Evolutionary conservation across 2,797 vertebrate species (phyloP).

Genomic region (Columba guinea): DNA sequence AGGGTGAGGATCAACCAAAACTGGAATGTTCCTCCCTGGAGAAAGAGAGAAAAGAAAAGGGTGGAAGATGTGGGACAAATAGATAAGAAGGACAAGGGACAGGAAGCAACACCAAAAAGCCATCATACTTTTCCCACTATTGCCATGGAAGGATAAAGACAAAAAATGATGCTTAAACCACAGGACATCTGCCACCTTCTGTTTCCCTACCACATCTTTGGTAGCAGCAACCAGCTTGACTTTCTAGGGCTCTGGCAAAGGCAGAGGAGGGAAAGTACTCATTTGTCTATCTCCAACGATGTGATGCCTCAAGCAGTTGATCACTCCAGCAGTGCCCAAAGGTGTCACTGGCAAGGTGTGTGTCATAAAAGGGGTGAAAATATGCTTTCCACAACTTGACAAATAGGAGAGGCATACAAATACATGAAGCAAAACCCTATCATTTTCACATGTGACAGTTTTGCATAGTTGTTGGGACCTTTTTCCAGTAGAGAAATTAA

Average conservation of each 20-base stretch:
- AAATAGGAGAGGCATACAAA: background rate
- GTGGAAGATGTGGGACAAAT: background rate
- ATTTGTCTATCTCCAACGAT: background rate
- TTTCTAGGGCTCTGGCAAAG: background rate
- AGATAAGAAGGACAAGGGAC: background rate
- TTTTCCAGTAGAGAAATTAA: background rate
- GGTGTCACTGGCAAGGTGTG: background rate
- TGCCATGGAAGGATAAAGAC: background rate
- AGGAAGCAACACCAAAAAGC: background rate
- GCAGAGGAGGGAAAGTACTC: background rate
- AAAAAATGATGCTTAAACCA: background rate
- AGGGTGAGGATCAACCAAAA: background rate
- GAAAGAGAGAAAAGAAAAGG: background rate
- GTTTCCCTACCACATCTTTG: background rate
- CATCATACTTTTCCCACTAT: background rate
- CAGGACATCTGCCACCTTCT: background rate
- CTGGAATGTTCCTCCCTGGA: background rate
- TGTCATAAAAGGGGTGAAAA: background rate
- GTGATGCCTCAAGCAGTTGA: background rate
- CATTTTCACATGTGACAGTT: background rate
- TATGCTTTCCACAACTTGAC: background rate
- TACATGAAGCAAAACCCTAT: accelerated
- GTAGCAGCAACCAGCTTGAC: background rate
- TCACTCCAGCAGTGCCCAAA: background rate
- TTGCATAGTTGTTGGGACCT: background rate